Percentiles rank a stretch among this genome's conserved stretches.
Conservation (phyloP, 2,113 vertebrate genomes). For the Meriones unguiculatus region DNA sequence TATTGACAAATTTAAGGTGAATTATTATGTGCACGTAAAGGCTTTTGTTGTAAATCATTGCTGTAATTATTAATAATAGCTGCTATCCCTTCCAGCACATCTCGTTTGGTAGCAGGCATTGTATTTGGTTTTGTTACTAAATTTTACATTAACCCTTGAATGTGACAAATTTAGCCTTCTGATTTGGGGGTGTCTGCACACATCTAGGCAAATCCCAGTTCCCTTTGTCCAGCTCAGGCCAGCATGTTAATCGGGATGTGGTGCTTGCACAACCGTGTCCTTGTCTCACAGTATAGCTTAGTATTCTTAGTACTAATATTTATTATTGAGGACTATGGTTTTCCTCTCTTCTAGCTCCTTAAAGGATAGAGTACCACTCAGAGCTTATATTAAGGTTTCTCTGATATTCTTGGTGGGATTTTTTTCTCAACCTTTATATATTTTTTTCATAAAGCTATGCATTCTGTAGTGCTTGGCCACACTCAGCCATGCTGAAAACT, state of each 20-base stretch:
- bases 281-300: neutral
- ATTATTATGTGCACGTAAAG: neutral
- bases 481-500: neutral
- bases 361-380: neutral
- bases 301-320: neutral
- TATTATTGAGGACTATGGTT: neutral
- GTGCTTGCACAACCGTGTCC: neutral
- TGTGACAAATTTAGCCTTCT: neutral
- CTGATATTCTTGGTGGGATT: neutral
- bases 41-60: constrained; percentile 37
- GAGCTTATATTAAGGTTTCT: neutral
- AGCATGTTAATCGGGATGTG: neutral
- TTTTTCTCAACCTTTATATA: neutral
- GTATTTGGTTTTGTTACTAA: neutral
- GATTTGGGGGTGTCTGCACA: neutral
- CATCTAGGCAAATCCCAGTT: neutral
- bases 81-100: neutral
- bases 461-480: neutral
- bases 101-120: neutral
- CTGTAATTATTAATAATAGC: constrained; percentile 30
- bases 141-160: neutral
- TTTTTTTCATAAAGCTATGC: neutral
- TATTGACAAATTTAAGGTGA: neutral
- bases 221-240: too few species aligned
- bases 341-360: neutral